Evolutionary conservation across 2,888 invertebrate species (phyloP).

Genomic region (Agrotis ipsilon): DNA sequence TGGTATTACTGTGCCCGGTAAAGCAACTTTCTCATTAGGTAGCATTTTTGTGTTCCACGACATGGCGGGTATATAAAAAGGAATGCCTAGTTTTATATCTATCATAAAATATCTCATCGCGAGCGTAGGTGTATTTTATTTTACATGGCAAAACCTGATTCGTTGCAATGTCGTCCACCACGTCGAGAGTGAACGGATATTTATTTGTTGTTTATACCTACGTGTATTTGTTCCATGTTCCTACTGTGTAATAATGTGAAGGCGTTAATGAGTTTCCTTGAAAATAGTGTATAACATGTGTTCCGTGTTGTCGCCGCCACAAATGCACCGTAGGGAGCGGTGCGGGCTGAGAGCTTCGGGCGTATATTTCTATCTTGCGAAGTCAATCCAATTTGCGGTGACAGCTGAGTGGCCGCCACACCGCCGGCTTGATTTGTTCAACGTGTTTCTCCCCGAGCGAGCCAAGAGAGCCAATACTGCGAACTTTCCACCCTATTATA

Average conservation of each 20-base stretch:
- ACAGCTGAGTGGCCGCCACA: constrained; percentile 78
- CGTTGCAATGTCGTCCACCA: not conserved
- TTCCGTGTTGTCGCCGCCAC: constrained; percentile 53
- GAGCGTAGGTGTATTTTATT: constrained; percentile 33
- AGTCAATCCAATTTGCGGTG: constrained; percentile 86
- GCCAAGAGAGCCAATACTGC: constrained; percentile 70
- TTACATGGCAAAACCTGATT: constrained; percentile 28
- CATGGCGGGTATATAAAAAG: constrained; percentile 31
- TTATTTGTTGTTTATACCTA: constrained; percentile 20
- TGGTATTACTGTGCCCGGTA: constrained; percentile 54
- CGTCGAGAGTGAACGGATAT: constrained; percentile 8
- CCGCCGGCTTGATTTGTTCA: constrained; percentile 79
- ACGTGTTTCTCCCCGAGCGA: constrained; percentile 69
- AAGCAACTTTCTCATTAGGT: constrained; percentile 63
- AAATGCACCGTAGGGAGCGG: constrained; percentile 72
- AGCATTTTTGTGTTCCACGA: constrained; percentile 47
- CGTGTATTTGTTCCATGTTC: constrained; percentile 13
- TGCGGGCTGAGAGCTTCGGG: constrained; percentile 31
- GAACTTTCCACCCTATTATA: constrained; percentile 62
- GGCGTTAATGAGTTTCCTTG: constrained; percentile 45
- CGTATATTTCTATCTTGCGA: constrained; percentile 76
- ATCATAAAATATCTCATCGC: constrained; percentile 54
- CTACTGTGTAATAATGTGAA: constrained; percentile 11
- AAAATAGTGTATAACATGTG: constrained; percentile 33
- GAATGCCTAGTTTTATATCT: constrained; percentile 48